Evolutionary conservation across 2,888 invertebrate genomes (phyloP).

Genomic region (Drosophila siamana): DNA sequence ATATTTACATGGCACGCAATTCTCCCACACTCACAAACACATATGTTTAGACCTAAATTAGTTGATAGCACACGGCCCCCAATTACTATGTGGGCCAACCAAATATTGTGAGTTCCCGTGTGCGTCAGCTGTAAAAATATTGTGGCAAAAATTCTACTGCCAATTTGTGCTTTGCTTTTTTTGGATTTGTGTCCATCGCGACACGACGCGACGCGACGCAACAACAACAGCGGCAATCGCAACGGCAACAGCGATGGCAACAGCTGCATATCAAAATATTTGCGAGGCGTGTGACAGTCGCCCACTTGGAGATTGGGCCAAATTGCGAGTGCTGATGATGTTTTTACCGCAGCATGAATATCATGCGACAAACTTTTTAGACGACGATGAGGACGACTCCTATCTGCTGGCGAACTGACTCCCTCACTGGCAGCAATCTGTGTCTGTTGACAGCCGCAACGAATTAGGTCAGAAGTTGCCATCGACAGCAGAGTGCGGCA

Average conservation of each 20-base stretch:
- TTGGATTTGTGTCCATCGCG: conserved; percentile 21
- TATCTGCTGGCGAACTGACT: neutral
- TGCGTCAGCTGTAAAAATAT: conserved; percentile 70
- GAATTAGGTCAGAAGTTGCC: conserved; percentile 58
- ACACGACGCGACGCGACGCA: neutral
- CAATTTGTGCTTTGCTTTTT: conserved; percentile 64
- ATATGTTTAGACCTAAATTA: conserved; percentile 39
- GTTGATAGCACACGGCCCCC: conserved; percentile 42
- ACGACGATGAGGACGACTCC: neutral
- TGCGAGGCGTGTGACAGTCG: conserved; percentile 65
- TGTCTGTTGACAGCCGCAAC: conserved; percentile 26
- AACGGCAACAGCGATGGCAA: conserved; percentile 31
- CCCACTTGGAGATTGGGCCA: conserved; percentile 52
- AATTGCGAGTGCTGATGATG: conserved; percentile 61
- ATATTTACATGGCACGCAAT: conserved; percentile 7
- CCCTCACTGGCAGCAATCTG: neutral
- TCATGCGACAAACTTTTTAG: conserved; percentile 60
- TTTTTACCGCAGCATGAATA: conserved; percentile 62
- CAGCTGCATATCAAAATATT: conserved; percentile 75
- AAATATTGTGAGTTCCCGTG: conserved; percentile 61
- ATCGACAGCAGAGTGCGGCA: conserved; percentile 36
- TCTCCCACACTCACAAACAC: too few relatives aligned
- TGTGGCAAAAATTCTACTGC: conserved; percentile 65
- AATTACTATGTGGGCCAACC: conserved; percentile 62
- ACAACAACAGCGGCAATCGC: too few relatives aligned